Base-by-base conservation (phyloP, 2,888 invertebrate genomes). In the Patella pellucida region DNA sequence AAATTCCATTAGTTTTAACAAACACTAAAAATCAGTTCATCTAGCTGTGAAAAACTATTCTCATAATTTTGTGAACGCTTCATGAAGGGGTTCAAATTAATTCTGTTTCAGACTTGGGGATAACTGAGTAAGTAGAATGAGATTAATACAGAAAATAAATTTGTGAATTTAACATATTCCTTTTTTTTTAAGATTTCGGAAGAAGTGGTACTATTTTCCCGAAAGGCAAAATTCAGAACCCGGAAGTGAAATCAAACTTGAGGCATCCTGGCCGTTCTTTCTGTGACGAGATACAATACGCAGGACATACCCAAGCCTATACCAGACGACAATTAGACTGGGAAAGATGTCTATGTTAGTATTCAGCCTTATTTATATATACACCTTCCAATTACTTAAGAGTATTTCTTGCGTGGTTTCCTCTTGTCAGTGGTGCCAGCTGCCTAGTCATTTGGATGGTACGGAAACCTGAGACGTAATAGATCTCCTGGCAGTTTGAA, bases 231-330 rank as follows among this genome's bases (percentile, higher is more conserved):
- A 69, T 41, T 14, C 91, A 91, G 83, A 86, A 90, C 52, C 91
- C 91, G 1, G 91, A 91, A 77, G 82, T 91, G 23, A 82, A 88
- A 19, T 87, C 89, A 3, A 91, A 90, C 72, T 77, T 91, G 51
- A 83, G 86, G 3, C 85, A 88, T 72, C 82, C 87, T 15, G 75
- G 87, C 9, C 81, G 91, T 41, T 88, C 88, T 70, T 82, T 92
- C 41, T 79, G 86, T 27, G 91, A 92, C 81, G 86, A 85, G 27
- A 86, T 91, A 62, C 84, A 83, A 12, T 80, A 70, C 54, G 75
- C 78, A 51, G 87, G 87, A 9, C 78, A 85, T 27, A 87, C 88
- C 16, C 78, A 80, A 62, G 80, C 79, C 9, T 88, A 79, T 71
- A 78, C 81, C 9, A 69, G 74, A 41, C 79, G 85, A n/a, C 78